Base-by-base conservation (phyloP, 1,140 invertebrate genomes). In the Lasioglossum albipes region DNA sequence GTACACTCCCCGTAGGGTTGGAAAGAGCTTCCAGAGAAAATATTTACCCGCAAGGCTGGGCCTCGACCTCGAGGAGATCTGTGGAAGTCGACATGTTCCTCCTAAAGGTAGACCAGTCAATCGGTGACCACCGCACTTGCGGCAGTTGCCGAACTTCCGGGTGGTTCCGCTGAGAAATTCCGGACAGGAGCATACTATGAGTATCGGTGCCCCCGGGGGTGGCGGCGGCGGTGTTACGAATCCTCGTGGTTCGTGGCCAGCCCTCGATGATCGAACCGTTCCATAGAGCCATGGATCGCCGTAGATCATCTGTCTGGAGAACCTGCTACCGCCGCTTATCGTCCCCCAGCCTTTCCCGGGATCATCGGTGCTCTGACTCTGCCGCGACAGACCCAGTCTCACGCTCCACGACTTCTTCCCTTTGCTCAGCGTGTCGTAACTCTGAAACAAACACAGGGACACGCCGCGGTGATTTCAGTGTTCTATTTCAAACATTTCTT, bases 271-370 rank as follows among this genome's bases (percentile, higher is more conserved):
- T 81, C 96, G 93, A 2, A 96, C 95, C 5, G 96, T 96, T 76
- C 96, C 96, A 86, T 97, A 97, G 2, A 97, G 94, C 96, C 96
- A 97, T 49, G 96, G 96, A 83, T 97, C 96, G 1, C 90, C 96
- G 92, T 97, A 97, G 83, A 96, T 95, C 96, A 97, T 97, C 89
- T 96, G 96, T 90, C 96, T 96, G 61, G 96, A 96, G 78, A 97
- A 90, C 7, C 95, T 93, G 81, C 94, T 95, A 20, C 94, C 93
- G 22, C 92, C 93, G 68, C 93, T 93, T 83, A 94, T 92, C 85
- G 92, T 93, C 12, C 94, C 93, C 91, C 95, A 95, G 61, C 94
- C 94, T 78, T 94, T 94, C 66, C 92, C 54, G 88, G 92, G 81
- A 88, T 94, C 87, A 92, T 93, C 90, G 22, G 78, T 57, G 16